These are phyloP conservation scores for Alligator mississippiensis DNA, from an alignment of 2,113 vertebrate genomes.

Conservation along the genomic window DNA sequence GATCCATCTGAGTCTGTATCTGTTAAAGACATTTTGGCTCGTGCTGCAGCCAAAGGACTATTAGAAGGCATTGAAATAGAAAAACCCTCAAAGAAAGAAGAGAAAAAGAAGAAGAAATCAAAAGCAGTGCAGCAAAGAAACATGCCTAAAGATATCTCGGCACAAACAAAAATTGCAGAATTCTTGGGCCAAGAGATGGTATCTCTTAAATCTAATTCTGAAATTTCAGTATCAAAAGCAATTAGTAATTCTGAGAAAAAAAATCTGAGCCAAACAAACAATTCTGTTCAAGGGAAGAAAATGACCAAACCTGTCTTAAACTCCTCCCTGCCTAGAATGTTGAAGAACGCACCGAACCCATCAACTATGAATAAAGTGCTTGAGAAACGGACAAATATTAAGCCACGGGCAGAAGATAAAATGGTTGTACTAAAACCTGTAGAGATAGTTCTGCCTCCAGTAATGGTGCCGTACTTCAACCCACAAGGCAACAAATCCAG, in stretches of 20 bases:
- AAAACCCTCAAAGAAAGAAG: slow-evolving; percentile 72
- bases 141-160: background rate
- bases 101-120: slow-evolving; percentile 56
- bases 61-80: slow-evolving; percentile 71
- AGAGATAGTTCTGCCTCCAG: slow-evolving; percentile 78
- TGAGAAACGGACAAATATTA: background rate
- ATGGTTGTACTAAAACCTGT: slow-evolving; percentile 71
- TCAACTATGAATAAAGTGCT: fast-evolving
- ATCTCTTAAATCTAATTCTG: background rate
- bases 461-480: slow-evolving; percentile 49
- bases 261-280: fast-evolving
- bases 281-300: background rate
- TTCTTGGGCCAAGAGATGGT: slow-evolving; percentile 59
- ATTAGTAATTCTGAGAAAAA: background rate
- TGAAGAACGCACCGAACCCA: background rate
- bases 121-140: slow-evolving; percentile 24
- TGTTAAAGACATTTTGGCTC: slow-evolving; percentile 79
- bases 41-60: slow-evolving; percentile 81
- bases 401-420: slow-evolving; percentile 26
- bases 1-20: slow-evolving; percentile 69
- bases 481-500: background rate
- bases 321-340: background rate
- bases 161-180: slow-evolving; percentile 56
- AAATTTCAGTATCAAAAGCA: background rate
- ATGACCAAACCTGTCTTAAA: fast-evolving